Conservation (phyloP, 2,797 vertebrate genomes). For the Microctenopoma stevenorrisi region DNA sequence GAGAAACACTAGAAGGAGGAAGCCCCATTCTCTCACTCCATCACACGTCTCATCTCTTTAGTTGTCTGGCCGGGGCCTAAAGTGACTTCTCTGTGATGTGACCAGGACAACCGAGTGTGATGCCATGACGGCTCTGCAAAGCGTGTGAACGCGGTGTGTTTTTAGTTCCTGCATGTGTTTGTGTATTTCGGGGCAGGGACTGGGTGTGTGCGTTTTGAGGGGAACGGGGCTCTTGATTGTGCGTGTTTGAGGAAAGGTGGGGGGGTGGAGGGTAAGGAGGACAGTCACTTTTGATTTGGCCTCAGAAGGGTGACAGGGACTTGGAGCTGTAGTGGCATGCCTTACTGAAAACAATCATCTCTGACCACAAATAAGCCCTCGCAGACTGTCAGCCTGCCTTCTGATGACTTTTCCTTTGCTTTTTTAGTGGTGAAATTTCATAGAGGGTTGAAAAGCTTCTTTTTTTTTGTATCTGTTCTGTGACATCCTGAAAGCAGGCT, state of each 20-base stretch:
- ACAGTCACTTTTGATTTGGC: constrained; percentile 80
- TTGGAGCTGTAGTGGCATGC: constrained; percentile 74
- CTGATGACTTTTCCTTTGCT: constrained; percentile 59
- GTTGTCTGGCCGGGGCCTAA: constrained; percentile 69
- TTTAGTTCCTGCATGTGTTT: constrained; percentile 50
- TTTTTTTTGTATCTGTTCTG: constrained; percentile 55
- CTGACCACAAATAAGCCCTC: constrained; percentile 64
- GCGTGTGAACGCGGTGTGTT: constrained; percentile 65
- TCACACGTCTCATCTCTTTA: constrained; percentile 78
- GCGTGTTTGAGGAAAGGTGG: constrained; percentile 15
- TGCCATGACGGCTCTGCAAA: constrained; percentile 64
- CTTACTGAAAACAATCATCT: constrained; percentile 73
- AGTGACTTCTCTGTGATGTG: constrained; percentile 79
- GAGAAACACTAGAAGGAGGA: constrained; percentile 68
- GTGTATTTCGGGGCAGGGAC: constrained; percentile 48
- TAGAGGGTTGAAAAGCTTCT: constrained; percentile 68
- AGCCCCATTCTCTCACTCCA: constrained; percentile 74
- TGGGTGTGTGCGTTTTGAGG: constrained; percentile 31
- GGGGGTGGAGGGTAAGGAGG: constrained; percentile 57
- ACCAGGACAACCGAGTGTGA: constrained; percentile 74
- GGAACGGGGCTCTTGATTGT: constrained; percentile 36
- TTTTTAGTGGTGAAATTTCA: constrained; percentile 59
- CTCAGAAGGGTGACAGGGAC: constrained; percentile 77
- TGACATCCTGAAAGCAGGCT: constrained; percentile 75
- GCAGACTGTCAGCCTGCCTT: constrained; percentile 60